Evolutionary conservation across 2,797 vertebrate genomes (phyloP).

Genomic region (Sebastiscus tertius): DNA sequence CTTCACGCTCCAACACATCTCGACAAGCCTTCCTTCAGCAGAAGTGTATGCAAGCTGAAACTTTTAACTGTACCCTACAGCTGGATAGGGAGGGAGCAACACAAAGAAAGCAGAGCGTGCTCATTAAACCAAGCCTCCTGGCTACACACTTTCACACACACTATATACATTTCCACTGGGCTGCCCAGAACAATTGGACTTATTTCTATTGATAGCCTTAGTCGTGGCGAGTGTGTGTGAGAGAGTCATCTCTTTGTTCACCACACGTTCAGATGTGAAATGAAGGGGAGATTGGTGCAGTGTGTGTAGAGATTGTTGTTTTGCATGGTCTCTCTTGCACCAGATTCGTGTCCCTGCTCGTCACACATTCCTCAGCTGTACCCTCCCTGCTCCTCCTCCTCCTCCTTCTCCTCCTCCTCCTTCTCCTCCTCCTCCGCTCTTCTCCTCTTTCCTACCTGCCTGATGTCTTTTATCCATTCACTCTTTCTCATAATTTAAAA

Average conservation of each 20-base stretch:
- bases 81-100: constrained; percentile 36
- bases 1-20: constrained; percentile 37
- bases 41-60: constrained; percentile 21
- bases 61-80: constrained; percentile 51
- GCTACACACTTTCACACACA: constrained; percentile 25
- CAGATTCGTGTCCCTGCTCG: constrained; percentile 80
- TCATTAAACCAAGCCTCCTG: constrained; percentile 47
- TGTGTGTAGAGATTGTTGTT: constrained; percentile 48
- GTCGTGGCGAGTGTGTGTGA: neutral
- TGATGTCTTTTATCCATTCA: constrained; percentile 30
- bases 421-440: constrained; percentile 24
- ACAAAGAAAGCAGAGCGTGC: constrained; percentile 39
- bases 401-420: constrained; percentile 15
- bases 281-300: constrained; percentile 8
- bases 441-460: constrained; percentile 37
- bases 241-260: neutral
- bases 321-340: constrained; percentile 49
- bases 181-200: constrained; percentile 5
- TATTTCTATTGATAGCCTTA: constrained; percentile 6
- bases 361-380: constrained; percentile 78
- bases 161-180: neutral
- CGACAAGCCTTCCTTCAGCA: constrained; percentile 26
- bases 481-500: constrained; percentile 16
- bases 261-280: constrained; percentile 7
- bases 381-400: constrained; percentile 49